These are phyloP conservation scores for Petrocephalus sullivani DNA, from an alignment of 2,797 vertebrate genomes.

Conservation along the genomic window DNA sequence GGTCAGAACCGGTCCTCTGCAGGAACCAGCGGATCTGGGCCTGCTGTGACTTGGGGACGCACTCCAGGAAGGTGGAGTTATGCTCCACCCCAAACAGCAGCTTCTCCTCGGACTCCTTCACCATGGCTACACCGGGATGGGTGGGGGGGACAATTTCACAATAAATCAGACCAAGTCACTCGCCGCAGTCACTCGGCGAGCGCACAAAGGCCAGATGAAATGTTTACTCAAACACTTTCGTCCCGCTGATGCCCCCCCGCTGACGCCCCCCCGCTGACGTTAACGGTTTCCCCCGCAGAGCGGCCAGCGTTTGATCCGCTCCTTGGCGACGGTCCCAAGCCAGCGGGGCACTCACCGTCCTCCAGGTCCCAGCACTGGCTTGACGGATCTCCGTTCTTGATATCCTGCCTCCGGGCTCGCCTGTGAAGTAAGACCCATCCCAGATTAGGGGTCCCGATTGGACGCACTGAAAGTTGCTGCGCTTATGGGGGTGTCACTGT, in stretches of 20 bases:
- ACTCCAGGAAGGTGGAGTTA: slow-evolving; percentile 97
- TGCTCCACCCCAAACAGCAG: slow-evolving; percentile 90
- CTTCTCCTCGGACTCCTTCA: slow-evolving; percentile 79
- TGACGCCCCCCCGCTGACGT: not conserved
- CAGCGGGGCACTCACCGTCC: slow-evolving; percentile 70
- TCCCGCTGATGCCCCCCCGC: not conserved
- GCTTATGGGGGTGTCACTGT: not conserved
- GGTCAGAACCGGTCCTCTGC: slow-evolving; percentile 60
- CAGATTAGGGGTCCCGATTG: not conserved
- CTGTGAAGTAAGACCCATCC: slow-evolving; percentile 52
- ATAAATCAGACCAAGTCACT: not conserved
- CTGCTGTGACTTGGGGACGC: slow-evolving; percentile 92
- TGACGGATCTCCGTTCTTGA: slow-evolving; percentile 90
- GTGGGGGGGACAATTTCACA: slow-evolving; percentile 40
- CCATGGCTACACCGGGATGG: slow-evolving; percentile 59
- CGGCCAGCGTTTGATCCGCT: not conserved
- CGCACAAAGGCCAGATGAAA: not conserved
- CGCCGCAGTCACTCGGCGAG: not conserved
- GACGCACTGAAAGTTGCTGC: not conserved
- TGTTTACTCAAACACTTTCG: not conserved
- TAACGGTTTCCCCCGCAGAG: not conserved
- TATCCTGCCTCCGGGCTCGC: slow-evolving; percentile 90
- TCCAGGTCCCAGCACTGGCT: slow-evolving; percentile 92
- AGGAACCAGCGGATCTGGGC: slow-evolving; percentile 67
- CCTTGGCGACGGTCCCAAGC: not conserved